Percentiles rank a stretch among this genome's conserved stretches.
phyloP scores from a whole-genome alignment of 2,888 invertebrate species.

The Rambutsinella grinnellia region DNA sequence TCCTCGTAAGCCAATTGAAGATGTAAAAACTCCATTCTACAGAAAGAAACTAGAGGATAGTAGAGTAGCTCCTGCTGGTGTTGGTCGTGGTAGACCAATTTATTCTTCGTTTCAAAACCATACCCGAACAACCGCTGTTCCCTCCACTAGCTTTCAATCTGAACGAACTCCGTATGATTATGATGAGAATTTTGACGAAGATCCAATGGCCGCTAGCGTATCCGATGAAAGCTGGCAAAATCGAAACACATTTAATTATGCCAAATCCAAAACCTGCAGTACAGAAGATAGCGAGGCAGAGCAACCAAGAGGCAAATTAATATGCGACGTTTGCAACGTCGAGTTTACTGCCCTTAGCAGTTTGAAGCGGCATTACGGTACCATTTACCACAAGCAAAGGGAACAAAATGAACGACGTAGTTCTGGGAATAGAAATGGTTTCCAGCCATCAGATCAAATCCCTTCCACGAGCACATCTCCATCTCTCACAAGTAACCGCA shows the following conservation, averaged over 20 bases:
- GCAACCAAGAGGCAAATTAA: constrained; percentile 23
- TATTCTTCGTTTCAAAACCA: neutral
- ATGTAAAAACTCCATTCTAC: constrained; percentile 33
- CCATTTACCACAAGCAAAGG: constrained; percentile 45
- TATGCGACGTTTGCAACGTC: constrained; percentile 31
- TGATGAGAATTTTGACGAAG: neutral
- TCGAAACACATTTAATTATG: constrained; percentile 37
- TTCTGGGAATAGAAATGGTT: neutral
- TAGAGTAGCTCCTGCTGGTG: neutral
- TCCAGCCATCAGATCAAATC: neutral
- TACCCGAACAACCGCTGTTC: neutral
- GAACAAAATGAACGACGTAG: neutral
- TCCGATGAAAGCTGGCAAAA: constrained; percentile 19
- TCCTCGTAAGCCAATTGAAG: constrained; percentile 30
- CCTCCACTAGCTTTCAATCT: neutral
- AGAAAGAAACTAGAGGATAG: constrained; percentile 22
- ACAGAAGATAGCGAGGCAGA: neutral
- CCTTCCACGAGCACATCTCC: neutral
- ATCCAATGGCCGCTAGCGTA: neutral
- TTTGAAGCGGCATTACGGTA: constrained; percentile 41
- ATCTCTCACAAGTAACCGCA: neutral
- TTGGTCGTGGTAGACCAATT: neutral
- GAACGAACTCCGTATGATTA: neutral
- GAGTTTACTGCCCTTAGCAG: constrained; percentile 39
- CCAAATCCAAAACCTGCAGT: constrained; percentile 37